Evolutionary conservation across 2,888 invertebrate species (phyloP), one percentile per base, ranked within the genome.

Genomic region (Blastobasis adustella): DNA sequence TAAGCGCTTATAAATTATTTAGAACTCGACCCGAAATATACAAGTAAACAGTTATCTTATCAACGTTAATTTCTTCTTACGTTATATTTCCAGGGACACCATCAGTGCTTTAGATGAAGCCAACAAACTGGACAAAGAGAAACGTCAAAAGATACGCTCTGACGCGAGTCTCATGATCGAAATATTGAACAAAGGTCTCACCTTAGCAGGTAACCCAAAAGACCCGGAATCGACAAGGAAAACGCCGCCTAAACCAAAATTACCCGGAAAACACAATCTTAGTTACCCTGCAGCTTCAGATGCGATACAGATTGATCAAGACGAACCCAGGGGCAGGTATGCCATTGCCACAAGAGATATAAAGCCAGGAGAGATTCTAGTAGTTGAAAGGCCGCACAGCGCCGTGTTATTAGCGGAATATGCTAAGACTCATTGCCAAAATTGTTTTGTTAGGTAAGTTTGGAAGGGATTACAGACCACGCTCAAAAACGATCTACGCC

Each of bases 301-400:
- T 5, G 88, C 91, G 0, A 87, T 96, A 4, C 86, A 89, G 51
- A 91, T 95, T 56, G 91, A 90, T 49, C 89, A 90, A 54, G 91
- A 91, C 50, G 84, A 88, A 23, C 72, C 79, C 4, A 90, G 90
- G 66, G 96, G 96, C 0, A 89, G 96, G 64, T 95, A 91, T 71
- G 95, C 94, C 0, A 89, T 90, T 39, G 95, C 96, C 0, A 87
- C 88, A 0, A 88, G 90, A 53, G 90, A 94, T 63, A 92, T 96
- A 7, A 81, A 89, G 57, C 91, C 93, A 4, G 96, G 96, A 0
- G 93, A 95, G 64, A 88, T 93, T 49, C 71, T 96, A 52, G 75
- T 94, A 0, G 85, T 93, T 6, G 96, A 96, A 71, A 90, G 90
- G 57, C 92, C 96, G 1, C 91, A 93, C 65, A 93, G 93, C 52